Evolutionary conservation across 2,113 vertebrate genomes (phyloP).

Genomic region (Cyrtonyx montezumae): DNA sequence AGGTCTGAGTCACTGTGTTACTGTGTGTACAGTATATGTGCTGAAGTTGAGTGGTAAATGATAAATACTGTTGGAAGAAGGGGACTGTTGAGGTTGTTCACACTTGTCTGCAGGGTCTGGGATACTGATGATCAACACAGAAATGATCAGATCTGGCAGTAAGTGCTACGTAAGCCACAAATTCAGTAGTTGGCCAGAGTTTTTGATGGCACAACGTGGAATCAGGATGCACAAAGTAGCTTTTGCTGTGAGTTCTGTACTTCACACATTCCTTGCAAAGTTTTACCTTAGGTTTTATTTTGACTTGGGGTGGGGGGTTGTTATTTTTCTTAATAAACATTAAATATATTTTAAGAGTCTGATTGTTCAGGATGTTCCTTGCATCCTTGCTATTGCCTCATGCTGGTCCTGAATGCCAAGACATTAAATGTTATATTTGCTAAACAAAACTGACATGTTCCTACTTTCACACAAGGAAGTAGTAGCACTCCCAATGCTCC

Average conservation of each 20-base stretch:
- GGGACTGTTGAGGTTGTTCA: neutral
- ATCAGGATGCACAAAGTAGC: neutral
- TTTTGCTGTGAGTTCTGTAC: neutral
- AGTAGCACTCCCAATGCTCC: constrained; percentile 63
- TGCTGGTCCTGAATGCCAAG: constrained; percentile 21
- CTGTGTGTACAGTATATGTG: neutral
- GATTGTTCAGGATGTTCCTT: neutral
- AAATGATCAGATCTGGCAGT: neutral
- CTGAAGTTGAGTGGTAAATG: neutral
- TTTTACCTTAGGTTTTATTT: constrained; percentile 31
- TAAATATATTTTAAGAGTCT: constrained; percentile 35
- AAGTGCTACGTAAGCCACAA: neutral
- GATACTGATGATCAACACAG: neutral
- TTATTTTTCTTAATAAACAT: neutral
- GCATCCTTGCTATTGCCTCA: constrained; percentile 32
- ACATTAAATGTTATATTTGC: constrained; percentile 76
- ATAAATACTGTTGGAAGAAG: neutral
- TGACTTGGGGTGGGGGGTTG: neutral
- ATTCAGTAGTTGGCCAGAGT: neutral
- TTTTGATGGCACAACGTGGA: neutral
- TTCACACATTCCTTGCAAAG: neutral
- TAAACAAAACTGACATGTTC: constrained; percentile 79
- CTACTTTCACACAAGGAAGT: constrained; percentile 66
- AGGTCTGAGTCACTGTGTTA: neutral
- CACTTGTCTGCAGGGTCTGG: neutral